A percentile compares a stretch with the other conserved stretches of the same genome.
phyloP scores from a whole-genome alignment of 1,140 invertebrate genomes.

The Drosophila nebulosa region DNA sequence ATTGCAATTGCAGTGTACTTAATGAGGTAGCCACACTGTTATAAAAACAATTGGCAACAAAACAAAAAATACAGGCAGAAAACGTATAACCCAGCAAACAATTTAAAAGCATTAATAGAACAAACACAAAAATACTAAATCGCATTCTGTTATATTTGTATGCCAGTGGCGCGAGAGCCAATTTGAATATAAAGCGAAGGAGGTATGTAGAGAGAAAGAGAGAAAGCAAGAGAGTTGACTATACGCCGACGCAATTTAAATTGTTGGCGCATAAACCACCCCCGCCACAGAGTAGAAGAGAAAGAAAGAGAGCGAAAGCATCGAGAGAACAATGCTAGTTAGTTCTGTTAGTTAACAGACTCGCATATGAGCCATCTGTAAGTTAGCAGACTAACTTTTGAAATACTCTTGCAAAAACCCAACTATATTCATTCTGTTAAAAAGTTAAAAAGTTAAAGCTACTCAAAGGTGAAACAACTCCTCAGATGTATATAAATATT shows the following conservation, averaged over 20 bases:
- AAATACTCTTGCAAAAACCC: background rate
- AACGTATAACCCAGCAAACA: conserved; percentile 17
- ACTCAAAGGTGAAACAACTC: no score
- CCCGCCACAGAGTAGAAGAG: conserved; percentile 27
- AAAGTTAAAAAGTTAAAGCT: no score
- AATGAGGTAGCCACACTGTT: conserved; percentile 4
- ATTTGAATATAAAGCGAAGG: no score
- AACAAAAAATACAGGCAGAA: conserved; percentile 15
- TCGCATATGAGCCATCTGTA: background rate
- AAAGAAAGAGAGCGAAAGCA: background rate
- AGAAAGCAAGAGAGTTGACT: conserved; percentile 7
- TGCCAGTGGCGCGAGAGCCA: background rate
- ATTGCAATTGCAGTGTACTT: no score
- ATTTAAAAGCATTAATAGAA: conserved; percentile 44
- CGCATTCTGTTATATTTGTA: no score
- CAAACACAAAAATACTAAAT: no score
- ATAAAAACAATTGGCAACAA: background rate
- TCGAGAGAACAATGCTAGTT: background rate
- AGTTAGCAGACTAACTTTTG: background rate
- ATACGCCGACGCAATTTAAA: conserved; percentile 1
- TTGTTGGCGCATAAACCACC: conserved; percentile 24
- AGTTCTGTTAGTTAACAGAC: conserved; percentile 18
- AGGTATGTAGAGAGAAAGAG: conserved; percentile 12
- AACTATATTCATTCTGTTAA: background rate
- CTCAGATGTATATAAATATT: no score